phyloP scores from a whole-genome alignment of 2,888 invertebrate genomes.

The Orchestes rusci region DNA sequence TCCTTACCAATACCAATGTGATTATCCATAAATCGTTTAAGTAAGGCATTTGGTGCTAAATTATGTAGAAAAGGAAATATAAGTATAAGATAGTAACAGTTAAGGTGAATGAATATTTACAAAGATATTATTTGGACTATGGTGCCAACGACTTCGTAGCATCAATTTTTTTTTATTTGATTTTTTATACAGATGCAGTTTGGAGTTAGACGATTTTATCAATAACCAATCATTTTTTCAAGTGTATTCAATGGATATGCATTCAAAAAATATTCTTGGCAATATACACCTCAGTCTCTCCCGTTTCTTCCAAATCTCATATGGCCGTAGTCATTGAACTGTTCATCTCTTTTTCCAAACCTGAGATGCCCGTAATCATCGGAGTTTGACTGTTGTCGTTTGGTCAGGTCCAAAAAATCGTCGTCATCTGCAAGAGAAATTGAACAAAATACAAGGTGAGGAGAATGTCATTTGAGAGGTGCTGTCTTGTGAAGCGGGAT shows the following conservation, averaged over 20 bases:
- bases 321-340: conserved; percentile 71
- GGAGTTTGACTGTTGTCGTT: conserved; percentile 43
- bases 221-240: background rate
- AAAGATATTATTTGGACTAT: too few relatives aligned
- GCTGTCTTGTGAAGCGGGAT: too few relatives aligned
- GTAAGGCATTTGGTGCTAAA: too few relatives aligned
- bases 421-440: conserved; percentile 44
- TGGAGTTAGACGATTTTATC: background rate
- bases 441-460: background rate
- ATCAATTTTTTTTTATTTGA: too few relatives aligned
- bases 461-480: too few relatives aligned
- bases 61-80: too few relatives aligned
- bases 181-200: too few relatives aligned
- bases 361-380: conserved; percentile 57
- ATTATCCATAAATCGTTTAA: too few relatives aligned
- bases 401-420: conserved; percentile 44
- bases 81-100: too few relatives aligned
- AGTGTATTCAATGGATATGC: background rate
- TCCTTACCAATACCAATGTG: too few relatives aligned
- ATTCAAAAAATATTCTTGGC: background rate
- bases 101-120: too few relatives aligned
- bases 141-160: too few relatives aligned
- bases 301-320: conserved; percentile 62
- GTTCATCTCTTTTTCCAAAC: conserved; percentile 55
- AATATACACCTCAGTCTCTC: conserved; percentile 1